Base-by-base conservation (phyloP, 2,113 vertebrate species). In the Aspiorhynchus laticeps region DNA sequence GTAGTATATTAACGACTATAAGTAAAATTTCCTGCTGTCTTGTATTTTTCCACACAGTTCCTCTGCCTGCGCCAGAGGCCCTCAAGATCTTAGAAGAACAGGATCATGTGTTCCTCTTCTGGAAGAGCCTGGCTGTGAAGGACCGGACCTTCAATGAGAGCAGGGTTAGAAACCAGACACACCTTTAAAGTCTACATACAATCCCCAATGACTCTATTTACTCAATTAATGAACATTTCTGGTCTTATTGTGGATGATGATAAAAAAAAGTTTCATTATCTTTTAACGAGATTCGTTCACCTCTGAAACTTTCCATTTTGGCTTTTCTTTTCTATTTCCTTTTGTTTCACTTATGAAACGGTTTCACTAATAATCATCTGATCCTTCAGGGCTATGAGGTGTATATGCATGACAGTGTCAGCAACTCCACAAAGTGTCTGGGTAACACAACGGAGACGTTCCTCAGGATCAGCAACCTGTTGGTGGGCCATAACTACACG, bases 361-460 rank as follows among this genome's bases (percentile, higher is more conserved):
- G 90, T 6, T 86, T 67, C 2, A 73, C 14, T 48, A 65, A 28
- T 87, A 6, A 46, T 41, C 26, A 0, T 69, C 38, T 41, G 15
- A 31, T 43, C 86, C 67, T 8, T 21, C 93, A 99, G 98, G 98
- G 98, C 7, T 99, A 99, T 0, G 98, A 99, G 85, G 95, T 99
- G 10, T 97, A 96, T 33, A 93, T 98, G 93, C 95, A 96, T 21
- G 98, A 99, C 93, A 97, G 96, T 26, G 65, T 94, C 86, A 95
- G 95, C 92, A 99, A 99, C 90, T 93, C 93, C 89, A 95, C 97
- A 0, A 93, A 92, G 1, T 96, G 91, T 85, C 95, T 99, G 2
- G 98, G 98, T 28, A 99, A 99, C 89, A 99, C 98, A 85, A 98
- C 97, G 0, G 98, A 99, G 88, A 98, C 96, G 17, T 97, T 96